Evolutionary conservation across 2,797 vertebrate genomes (phyloP), one percentile per base, ranked within the genome.

Genomic region (Peromyscus attwateri): DNA sequence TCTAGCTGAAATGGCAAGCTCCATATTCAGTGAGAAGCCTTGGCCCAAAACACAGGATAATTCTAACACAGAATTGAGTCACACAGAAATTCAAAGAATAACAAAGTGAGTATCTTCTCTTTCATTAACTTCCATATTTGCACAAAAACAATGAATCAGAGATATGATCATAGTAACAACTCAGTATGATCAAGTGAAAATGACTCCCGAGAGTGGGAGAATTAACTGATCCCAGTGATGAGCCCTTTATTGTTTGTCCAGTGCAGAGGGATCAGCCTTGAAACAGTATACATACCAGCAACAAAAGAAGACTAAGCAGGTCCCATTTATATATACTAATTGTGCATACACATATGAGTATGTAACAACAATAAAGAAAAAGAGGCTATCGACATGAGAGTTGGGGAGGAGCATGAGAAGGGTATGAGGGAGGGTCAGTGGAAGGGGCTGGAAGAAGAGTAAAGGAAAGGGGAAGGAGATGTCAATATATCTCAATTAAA

Each of bases 51-150:
- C 49, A 46, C 6, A 37, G 14, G 10, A 4, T 55, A 71, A 87
- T 80, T 60, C 0, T 14, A 49, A 81, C 25, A 16, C 4, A 89
- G 9, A 85, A 93, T 84, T 79, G 64, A 71, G 29, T 8, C 40
- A 71, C 52, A 29, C 49, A 71, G 34, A 12, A 6, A 29, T 71
- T 79, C n/a, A 85, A 79, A 29, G 16, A 25, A 64, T 19, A 79
- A 31, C 2, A 73, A 25, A 27, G 77, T 85, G 31, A 79, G 23
- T 60, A 3, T 10, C 40, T 46, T 52, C 1, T 6, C 21, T 60
- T 89, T 76, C 17, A 87, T 40, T 88, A 31, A 64, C 81, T 93
- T 79, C 55, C 29, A 60, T 84, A 89, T 96, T 89, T 82, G 57
- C 8, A 75, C 21, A 75, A 92, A 91, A 79, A 12, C 57, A 87